Base-by-base conservation (phyloP, 2,888 invertebrate genomes). In the Leucoptera coffeella region DNA sequence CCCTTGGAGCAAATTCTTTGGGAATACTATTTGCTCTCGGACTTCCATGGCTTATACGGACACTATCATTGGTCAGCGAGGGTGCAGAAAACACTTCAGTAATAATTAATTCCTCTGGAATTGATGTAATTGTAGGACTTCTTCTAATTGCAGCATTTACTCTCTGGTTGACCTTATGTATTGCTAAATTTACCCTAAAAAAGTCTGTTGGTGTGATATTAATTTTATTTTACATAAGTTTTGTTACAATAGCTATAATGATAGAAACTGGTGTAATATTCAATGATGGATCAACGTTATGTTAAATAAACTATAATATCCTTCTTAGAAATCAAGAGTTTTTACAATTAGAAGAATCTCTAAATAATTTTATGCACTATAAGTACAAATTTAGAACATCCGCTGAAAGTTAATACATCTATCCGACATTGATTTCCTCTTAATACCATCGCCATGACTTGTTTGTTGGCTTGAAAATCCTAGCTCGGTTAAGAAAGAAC, bases 1-100 rank as follows among this genome's bases (percentile, higher is more conserved):
- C 89, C 0, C 53, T 91, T 7, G 91, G 91, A 2, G 87, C 88
- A 1, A 91, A 91, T 45, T 87, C 88, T 0, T 61, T 91, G 45
- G 88, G 90, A 30, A 87, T 91, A 29, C 57, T 91, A 2, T 73
- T 90, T 26, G 89, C 90, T 2, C 58, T 91, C 22, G 89, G 89
- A 2, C 48, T 89, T 13, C 91, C 91, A 0, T 92, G 91, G 91
- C 77, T 87, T 29, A 80, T 90, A 37, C 84, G 80, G 47, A 80
- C 82, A 3, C 48, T 82, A 35, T 57, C 77, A 24, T 47, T 72
- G 23, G 50, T 73, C 3, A 56, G 45, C 0, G 57, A 65, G 30
- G 73, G 71, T 4, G 62, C 54, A 1, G 61, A 72, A 14, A 31
- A 44, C 3, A 50, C 72, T 0, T 65, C 59, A 7, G 78, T 91